Conservation (phyloP, 2,888 invertebrate species). For the Sclerodermus sp. region DNA sequence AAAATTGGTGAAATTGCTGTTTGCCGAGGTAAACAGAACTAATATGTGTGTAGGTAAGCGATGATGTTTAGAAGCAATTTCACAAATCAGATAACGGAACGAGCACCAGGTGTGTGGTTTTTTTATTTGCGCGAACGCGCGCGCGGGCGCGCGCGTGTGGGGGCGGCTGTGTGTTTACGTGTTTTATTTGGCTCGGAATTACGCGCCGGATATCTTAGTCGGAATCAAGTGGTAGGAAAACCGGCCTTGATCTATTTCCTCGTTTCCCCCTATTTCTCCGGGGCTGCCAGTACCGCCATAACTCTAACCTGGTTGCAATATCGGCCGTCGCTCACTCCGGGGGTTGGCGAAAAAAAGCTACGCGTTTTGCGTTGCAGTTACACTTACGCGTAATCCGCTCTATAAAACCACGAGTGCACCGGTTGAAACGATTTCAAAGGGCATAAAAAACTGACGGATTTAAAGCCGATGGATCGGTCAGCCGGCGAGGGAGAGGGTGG, state of each 20-base stretch:
- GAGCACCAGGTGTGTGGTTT: too few species aligned
- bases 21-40: too few species aligned
- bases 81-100: too few species aligned
- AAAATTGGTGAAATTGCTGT: too few species aligned
- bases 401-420: neutral
- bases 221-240: conserved; percentile 3
- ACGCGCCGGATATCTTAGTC: conserved; percentile 5
- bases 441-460: too few species aligned
- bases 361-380: neutral
- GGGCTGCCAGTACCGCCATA: conserved; percentile 6
- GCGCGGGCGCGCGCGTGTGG: neutral
- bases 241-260: conserved; percentile 9
- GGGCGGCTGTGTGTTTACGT: neutral
- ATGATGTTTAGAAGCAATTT: too few species aligned
- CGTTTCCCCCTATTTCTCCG: conserved; percentile 8
- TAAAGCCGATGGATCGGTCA: too few species aligned
- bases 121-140: too few species aligned
- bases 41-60: too few species aligned
- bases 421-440: neutral
- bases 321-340: neutral
- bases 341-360: neutral
- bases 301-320: neutral
- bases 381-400: neutral
- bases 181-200: neutral
- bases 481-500: too few species aligned